Base-by-base conservation (phyloP, 2,888 invertebrate genomes). In the Lepidochitona cinerea region DNA sequence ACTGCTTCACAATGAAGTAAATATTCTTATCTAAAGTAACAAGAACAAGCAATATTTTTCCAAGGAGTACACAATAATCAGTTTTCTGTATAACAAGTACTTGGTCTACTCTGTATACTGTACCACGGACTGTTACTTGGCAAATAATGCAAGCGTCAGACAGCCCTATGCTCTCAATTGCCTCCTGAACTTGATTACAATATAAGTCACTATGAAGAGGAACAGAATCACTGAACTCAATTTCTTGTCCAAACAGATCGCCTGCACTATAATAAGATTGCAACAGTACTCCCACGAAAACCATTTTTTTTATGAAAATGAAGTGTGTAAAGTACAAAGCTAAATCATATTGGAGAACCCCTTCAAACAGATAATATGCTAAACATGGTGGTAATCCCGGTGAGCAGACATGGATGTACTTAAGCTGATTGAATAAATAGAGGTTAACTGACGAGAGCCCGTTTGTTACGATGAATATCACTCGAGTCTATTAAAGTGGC, bases 361-460 rank as follows among this genome's bases (percentile, higher is more conserved):
- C 66, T 35, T 66, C 37, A 66, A 66, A 66, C 14, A 66, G 66
- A 36, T 66, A 35, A 66, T 66, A 37, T 66, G 66, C 66, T 37
- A 35, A 18, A 35, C 66, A 66, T 18, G 66, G 66, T 35, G 66
- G 66, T 23, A 66, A 37, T 5, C 66, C 66, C 9, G 66, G 66
- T 4, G 3, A 18, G 37, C 66, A 66, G 14, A 66, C 66, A 66
- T 66, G 66, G 37, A 35, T 36, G n/a, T 66, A 66, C 14, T 35
- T 66, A n/a, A 66, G 9, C 66, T 37, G 14, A 2, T 66, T 66
- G 9, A 66, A 66, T 3, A 66, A n/a, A n/a, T n/a, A n/a, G n/a
- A n/a, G n/a, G n/a, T n/a, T n/a, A n/a, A n/a, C n/a, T n/a, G n/a
- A n/a, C n/a, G n/a, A n/a, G n/a, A n/a, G n/a, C n/a, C n/a, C n/a